These are phyloP conservation scores for Speoplatyrhinus poulsoni DNA, from an alignment of 2,113 vertebrate species.

Conservation along the genomic window DNA sequence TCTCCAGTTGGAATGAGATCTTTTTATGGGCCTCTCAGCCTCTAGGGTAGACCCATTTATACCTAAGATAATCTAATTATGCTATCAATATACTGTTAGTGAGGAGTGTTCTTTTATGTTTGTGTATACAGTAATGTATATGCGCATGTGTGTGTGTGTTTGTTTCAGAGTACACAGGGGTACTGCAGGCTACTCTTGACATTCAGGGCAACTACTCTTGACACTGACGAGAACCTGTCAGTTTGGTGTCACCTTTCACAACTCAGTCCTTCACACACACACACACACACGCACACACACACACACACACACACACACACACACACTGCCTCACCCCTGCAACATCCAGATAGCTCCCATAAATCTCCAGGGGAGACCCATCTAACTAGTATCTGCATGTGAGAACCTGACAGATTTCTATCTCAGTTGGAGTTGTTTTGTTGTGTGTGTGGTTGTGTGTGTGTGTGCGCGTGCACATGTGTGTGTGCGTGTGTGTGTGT, in stretches of 20 bases:
- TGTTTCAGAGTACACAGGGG: slow-evolving; percentile 25
- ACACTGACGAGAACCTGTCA: slow-evolving; percentile 63
- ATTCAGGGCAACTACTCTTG: slow-evolving; percentile 60
- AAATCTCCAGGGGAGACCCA: slow-evolving; percentile 29
- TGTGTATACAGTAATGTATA: background rate
- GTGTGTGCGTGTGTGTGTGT: too few relatives aligned
- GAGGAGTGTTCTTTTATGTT: slow-evolving; percentile 23
- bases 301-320: slow-evolving; percentile 15
- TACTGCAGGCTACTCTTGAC: slow-evolving; percentile 48
- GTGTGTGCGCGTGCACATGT: too few relatives aligned
- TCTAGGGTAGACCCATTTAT: slow-evolving; percentile 52
- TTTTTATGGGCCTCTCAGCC: slow-evolving; percentile 57
- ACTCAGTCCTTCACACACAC: slow-evolving; percentile 28
- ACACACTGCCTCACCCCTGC: slow-evolving; percentile 18
- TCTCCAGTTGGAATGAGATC: slow-evolving; percentile 38
- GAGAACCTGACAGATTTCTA: too few relatives aligned
- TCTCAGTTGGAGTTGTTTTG: background rate
- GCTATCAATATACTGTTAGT: slow-evolving; percentile 39
- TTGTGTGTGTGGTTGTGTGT: background rate
- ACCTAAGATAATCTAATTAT: slow-evolving; percentile 52
- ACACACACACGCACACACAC: slow-evolving; percentile 22
- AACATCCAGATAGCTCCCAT: slow-evolving; percentile 4
- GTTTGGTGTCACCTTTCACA: slow-evolving; percentile 70
- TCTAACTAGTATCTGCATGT: too few relatives aligned
- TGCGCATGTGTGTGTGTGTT: slow-evolving; percentile 20